Evolutionary conservation across 2,888 invertebrate species (phyloP).

Genomic region (Pristionchus mayeri): DNA sequence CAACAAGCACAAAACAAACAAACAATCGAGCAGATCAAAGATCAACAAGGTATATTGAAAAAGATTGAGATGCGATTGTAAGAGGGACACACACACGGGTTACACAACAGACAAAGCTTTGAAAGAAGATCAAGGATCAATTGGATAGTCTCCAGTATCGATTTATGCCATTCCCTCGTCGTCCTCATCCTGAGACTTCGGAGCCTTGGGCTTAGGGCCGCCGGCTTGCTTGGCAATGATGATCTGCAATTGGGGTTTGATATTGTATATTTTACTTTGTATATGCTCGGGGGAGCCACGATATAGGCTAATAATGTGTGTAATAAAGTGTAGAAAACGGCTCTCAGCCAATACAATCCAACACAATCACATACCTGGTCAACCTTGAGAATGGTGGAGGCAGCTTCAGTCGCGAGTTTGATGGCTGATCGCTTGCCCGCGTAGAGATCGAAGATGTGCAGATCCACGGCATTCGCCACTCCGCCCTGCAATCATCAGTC

Average conservation of each 20-base stretch:
- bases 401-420: conserved; percentile 94
- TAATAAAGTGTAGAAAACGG: neutral
- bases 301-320: too few species aligned
- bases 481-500: conserved; percentile 59
- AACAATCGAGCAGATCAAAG: conserved; percentile 11
- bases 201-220: conserved; percentile 78
- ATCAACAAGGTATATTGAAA: conserved; percentile 36
- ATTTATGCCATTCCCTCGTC: conserved; percentile 77
- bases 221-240: conserved; percentile 80
- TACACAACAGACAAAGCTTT: conserved; percentile 35
- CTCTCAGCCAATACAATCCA: neutral
- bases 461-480: conserved; percentile 83
- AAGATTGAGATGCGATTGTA: conserved; percentile 25
- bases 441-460: conserved; percentile 88
- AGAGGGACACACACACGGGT: neutral
- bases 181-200: conserved; percentile 77
- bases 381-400: conserved; percentile 80
- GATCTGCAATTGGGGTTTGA: conserved; percentile 76
- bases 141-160: neutral
- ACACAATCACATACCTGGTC: conserved; percentile 77
- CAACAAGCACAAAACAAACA: conserved; percentile 23
- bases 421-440: conserved; percentile 90
- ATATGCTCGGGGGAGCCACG: too few species aligned
- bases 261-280: neutral
- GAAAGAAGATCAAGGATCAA: neutral